A percentile compares a stretch with the other conserved stretches of the same genome.
Conservation (phyloP, 2,113 vertebrate species). For the Hemibagrus wyckioides region DNA sequence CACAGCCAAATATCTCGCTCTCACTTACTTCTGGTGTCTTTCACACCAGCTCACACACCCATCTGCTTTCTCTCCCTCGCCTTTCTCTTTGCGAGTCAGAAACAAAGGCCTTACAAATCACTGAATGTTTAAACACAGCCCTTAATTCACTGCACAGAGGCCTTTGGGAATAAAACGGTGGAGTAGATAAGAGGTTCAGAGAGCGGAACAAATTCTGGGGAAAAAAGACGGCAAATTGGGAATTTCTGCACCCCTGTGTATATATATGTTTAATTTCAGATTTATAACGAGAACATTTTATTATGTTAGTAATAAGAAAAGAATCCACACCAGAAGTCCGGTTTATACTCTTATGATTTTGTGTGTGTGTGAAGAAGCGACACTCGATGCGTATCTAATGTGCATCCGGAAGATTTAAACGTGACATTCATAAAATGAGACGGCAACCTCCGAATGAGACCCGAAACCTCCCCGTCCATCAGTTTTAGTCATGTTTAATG, state of each 20-base stretch:
- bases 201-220: background rate
- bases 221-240: background rate
- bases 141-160: background rate
- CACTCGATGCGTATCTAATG: no score
- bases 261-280: background rate
- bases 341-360: no score
- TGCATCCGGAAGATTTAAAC: background rate
- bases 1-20: background rate
- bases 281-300: no score
- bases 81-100: background rate
- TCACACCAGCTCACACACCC: background rate
- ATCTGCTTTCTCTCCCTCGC: slow-evolving; percentile 17
- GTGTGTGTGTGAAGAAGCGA: no score
- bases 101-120: slow-evolving; percentile 1
- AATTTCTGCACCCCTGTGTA: background rate
- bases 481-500: no score
- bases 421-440: background rate
- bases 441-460: background rate
- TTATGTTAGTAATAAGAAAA: background rate
- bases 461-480: background rate
- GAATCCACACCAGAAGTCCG: no score
- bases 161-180: background rate
- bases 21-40: background rate
- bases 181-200: background rate
- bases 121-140: background rate